phyloP scores from a whole-genome alignment of 2,888 invertebrate species.

The Vesta saturnalis region DNA sequence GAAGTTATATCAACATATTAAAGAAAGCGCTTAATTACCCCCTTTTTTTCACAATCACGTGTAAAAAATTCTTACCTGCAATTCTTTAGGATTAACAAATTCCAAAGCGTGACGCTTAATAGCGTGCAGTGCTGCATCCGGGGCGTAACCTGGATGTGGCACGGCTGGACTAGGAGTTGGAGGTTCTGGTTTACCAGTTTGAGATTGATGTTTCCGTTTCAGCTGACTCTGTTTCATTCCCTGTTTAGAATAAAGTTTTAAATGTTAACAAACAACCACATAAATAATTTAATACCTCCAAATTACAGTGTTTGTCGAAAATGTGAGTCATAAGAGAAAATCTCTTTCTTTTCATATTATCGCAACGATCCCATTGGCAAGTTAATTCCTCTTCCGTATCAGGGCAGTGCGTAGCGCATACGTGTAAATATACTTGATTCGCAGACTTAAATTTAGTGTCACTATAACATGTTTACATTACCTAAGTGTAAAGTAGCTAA shows the following conservation, averaged over 20 bases:
- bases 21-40: slow-evolving; percentile 7
- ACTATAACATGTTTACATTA: slow-evolving; percentile 46
- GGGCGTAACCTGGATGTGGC: slow-evolving; percentile 87
- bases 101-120: slow-evolving; percentile 95
- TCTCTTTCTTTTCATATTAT: slow-evolving; percentile 86
- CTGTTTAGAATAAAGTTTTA: slow-evolving; percentile 57
- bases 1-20: slow-evolving; percentile 17
- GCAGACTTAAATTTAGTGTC: slow-evolving; percentile 76
- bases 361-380: slow-evolving; percentile 92
- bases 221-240: slow-evolving; percentile 73
- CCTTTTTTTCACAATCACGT: neutral
- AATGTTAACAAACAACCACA: neutral
- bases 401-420: slow-evolving; percentile 86
- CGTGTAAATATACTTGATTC: slow-evolving; percentile 87
- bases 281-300: slow-evolving; percentile 67
- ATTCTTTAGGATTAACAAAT: slow-evolving; percentile 88
- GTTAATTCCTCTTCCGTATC: slow-evolving; percentile 74
- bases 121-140: slow-evolving; percentile 96
- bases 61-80: slow-evolving; percentile 73
- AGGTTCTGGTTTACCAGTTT: slow-evolving; percentile 64
- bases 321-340: slow-evolving; percentile 98
- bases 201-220: slow-evolving; percentile 69
- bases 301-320: slow-evolving; percentile 92
- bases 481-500: slow-evolving; percentile 19
- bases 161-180: slow-evolving; percentile 67